Percentiles rank a stretch among this genome's conserved stretches.
Evolutionary conservation across 2,113 vertebrate genomes (phyloP).

Genomic region (Hipposideros armiger): DNA sequence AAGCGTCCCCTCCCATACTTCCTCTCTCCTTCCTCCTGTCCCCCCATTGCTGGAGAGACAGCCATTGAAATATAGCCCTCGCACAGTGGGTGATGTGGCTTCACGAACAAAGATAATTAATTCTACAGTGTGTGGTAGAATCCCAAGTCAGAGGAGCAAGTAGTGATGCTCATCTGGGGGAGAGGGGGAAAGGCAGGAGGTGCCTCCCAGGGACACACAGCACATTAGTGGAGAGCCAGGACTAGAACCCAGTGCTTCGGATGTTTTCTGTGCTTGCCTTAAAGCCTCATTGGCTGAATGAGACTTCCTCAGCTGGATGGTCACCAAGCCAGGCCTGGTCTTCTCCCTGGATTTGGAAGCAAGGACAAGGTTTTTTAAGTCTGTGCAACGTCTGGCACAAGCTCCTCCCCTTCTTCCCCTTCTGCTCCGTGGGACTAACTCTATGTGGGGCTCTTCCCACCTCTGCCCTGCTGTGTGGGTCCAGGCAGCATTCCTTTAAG

Average conservation of each 20-base stretch:
- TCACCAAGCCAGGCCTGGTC: background rate
- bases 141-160: background rate
- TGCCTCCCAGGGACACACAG: background rate
- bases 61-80: background rate
- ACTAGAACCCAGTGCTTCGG: background rate
- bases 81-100: background rate
- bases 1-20: background rate
- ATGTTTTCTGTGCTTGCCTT: background rate
- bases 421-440: background rate
- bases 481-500: background rate
- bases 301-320: constrained; percentile 10
- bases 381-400: background rate
- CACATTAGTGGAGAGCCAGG: background rate
- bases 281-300: background rate
- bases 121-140: background rate
- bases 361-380: background rate
- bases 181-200: background rate
- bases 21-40: background rate
- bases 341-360: constrained; percentile 8
- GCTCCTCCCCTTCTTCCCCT: background rate
- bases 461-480: background rate
- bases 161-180: background rate
- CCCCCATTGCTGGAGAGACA: background rate
- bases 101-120: background rate
- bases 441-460: background rate